Base-by-base conservation (phyloP, 2,113 vertebrate species). In the Geococcyx californianus region DNA sequence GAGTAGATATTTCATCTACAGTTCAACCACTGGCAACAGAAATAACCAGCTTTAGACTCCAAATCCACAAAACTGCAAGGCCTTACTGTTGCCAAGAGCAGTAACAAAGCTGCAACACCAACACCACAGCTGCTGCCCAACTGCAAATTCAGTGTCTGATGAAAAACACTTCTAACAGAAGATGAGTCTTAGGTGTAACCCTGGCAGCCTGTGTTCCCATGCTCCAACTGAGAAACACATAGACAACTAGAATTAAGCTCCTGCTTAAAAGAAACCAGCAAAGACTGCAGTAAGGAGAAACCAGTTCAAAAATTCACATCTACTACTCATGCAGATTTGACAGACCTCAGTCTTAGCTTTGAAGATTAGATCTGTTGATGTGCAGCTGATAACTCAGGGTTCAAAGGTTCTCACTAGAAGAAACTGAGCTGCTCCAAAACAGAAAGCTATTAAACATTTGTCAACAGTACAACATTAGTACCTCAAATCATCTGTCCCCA, bases 151-250 rank as follows among this genome's bases (percentile, higher is more conserved):
- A 33, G 13, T 8, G 3, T 63, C 54, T 52, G 20, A 58, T 40
- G 26, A 79, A 58, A 85, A 34, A 9, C 15, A 17, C 49, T 19
- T 51, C 28, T n/a, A 25, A 40, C 11, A 34, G 23, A 72, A 56
- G 36, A 16, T 11, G 19, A 64, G 18, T 47, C 62, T 69, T 28
- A 54, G 7, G 29, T 60, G n/a, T 40, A 62, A 56, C 31, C 51
- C 76, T 55, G 21, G 44, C 67, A 74, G 11, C 47, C 33, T 75
- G 14, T 55, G 51, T 36, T 87, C 36, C 45, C 31, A 6, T 54
- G 9, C 25, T 70, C 29, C 38, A 33, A 1, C 0, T 38, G 21
- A 16, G 29, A 63, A 55, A 66, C 58, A 63, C 0, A 0, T 4
- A 67, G 2, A 38, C 9, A 45, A 4, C 23, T 3, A 80, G 20